Base-by-base conservation (phyloP, 2,888 invertebrate genomes). In the Leptopilina drosophilae region DNA sequence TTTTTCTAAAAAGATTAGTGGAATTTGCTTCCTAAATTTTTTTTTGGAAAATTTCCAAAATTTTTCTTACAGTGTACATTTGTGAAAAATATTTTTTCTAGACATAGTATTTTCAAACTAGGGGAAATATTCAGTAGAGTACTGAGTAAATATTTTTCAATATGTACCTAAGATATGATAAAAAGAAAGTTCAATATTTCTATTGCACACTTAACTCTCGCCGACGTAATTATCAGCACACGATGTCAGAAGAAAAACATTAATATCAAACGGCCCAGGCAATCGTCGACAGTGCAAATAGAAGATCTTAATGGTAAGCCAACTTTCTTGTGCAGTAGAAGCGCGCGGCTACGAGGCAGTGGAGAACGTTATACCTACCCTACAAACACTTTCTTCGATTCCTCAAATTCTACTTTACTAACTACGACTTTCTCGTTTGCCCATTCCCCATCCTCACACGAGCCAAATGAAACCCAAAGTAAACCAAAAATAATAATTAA, bases 161-260 rank as follows among this genome's bases (percentile, higher is more conserved):
- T 42, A 40, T 53, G n/a, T 73, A 56, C 4, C 56, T 73, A 7
- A 14, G 26, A 56, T 4, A n/a, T 73, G 15, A 59, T 26, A 26
- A 56, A 33, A 40, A n/a, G 33, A 33, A 9, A 40, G 73, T 33
- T 56, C 56, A 40, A 73, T 73, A 56, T 73, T 59, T 26, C 53
- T 53, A 53, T n/a, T 53, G 69, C 69, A 69, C 69, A 49, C 73
- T 73, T n/a, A 73, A 73, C 56, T 73, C 40, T 56, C 33, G 20
- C n/a, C 26, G 26, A 53, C 69, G 87, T 89, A 90, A 90, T 90
- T 89, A 90, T 87, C 81, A 85, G 85, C 85, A 84, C 84, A 84
- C 84, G 85, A 84, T 87, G 85, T 87, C 86, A 86, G 85, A 90
- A 90, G 90, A 90, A 90, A 91, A 90, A 91, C 90, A 90, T 90